These are phyloP conservation scores for Uloborus plumipes DNA, from an alignment of 2,888 invertebrate species.

Conservation along the genomic window DNA sequence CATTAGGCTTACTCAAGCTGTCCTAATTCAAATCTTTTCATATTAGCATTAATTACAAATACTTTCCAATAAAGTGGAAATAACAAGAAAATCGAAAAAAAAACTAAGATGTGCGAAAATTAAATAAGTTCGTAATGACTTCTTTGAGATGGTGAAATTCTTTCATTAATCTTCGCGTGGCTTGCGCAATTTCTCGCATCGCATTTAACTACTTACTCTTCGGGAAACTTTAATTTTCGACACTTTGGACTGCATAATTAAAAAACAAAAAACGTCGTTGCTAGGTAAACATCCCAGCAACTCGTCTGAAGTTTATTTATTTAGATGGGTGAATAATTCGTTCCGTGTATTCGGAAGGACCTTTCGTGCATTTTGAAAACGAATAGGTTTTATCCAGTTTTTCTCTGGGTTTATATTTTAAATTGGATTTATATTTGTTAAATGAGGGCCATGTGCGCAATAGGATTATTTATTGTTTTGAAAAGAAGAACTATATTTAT, in stretches of 20 bases:
- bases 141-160: slow-evolving; percentile 15
- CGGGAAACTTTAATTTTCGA: slow-evolving; percentile 3
- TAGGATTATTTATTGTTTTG: too few relatives aligned
- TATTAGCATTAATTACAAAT: background rate
- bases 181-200: background rate
- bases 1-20: slow-evolving; percentile 30
- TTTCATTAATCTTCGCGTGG: background rate
- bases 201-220: background rate
- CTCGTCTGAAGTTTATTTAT: too few relatives aligned
- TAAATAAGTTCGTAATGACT: slow-evolving; percentile 10
- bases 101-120: background rate
- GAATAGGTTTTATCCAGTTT: too few relatives aligned
- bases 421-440: too few relatives aligned
- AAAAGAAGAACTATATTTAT: too few relatives aligned
- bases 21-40: slow-evolving; percentile 7
- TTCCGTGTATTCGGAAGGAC: too few relatives aligned
- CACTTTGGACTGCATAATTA: slow-evolving; percentile 10
- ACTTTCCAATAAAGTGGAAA: background rate
- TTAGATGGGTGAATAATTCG: too few relatives aligned
- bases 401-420: too few relatives aligned
- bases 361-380: too few relatives aligned
- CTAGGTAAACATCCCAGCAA: background rate
- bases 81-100: too few relatives aligned
- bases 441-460: too few relatives aligned
- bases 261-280: slow-evolving; percentile 1